A percentile compares a stretch with the other conserved stretches of the same genome.
Conservation (phyloP, 2,113 vertebrate species). For the Hiodon tergisus region DNA sequence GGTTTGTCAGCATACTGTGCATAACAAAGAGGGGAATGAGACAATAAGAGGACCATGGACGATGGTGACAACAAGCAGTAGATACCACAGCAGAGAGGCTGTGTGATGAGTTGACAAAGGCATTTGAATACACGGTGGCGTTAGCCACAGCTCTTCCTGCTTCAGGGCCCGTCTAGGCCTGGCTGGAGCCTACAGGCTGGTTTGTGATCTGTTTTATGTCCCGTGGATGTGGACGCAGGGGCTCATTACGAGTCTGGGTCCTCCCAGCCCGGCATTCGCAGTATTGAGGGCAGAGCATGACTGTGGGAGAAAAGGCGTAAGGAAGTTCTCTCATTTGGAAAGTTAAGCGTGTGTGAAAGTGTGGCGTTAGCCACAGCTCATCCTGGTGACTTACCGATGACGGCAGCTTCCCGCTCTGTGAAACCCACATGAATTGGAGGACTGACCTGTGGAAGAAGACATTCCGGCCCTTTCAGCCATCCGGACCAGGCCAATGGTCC, state of each 20-base stretch:
- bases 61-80: too few relatives aligned
- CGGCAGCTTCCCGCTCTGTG: background rate
- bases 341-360: background rate
- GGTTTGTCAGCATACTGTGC: too few relatives aligned
- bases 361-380: too few relatives aligned
- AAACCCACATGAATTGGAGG: background rate
- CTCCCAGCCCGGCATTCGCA: background rate
- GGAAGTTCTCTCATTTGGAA: slow-evolving; percentile 14
- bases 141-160: background rate
- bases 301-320: background rate
- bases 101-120: too few relatives aligned
- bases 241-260: background rate
- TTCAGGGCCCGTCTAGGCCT: background rate
- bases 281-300: background rate
- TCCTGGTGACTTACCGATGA: background rate
- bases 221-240: background rate
- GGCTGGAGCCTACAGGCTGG: background rate
- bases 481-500: background rate
- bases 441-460: background rate
- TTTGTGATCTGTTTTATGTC: background rate
- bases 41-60: too few relatives aligned
- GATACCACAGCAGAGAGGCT: too few relatives aligned
- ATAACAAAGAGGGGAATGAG: too few relatives aligned
- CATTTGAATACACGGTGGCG: too few relatives aligned
- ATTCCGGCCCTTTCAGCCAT: too few relatives aligned